A percentile compares a stretch with the other conserved stretches of the same genome.
phyloP scores from a whole-genome alignment of 2,888 invertebrate genomes.

The Metacarcinus magister region DNA sequence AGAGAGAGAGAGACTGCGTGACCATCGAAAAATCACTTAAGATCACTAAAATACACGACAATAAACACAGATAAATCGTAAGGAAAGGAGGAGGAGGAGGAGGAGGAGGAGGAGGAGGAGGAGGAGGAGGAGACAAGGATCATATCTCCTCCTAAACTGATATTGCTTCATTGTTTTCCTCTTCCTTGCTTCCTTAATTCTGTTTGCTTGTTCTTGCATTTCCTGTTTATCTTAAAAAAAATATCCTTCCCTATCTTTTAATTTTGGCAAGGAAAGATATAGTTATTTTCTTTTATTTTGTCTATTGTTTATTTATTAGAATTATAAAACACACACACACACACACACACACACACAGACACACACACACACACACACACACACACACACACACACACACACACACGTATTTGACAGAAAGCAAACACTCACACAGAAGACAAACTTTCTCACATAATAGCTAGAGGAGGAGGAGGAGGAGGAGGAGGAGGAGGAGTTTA shows the following conservation, averaged over 20 bases:
- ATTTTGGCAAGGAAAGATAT: no score
- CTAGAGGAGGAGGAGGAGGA: background rate
- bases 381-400: background rate
- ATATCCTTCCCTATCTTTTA: background rate
- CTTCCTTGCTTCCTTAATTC: background rate
- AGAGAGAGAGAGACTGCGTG: no score
- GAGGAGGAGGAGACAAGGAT: background rate
- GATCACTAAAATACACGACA: no score
- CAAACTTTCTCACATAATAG: background rate
- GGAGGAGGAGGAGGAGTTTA: no score
- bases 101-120: background rate
- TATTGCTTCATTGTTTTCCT: background rate
- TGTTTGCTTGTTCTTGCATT: background rate
- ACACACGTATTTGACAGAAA: background rate
- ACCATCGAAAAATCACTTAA: no score
- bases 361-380: background rate
- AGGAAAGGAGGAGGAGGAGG: background rate
- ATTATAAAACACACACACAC: background rate
- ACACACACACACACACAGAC: constrained; percentile 13
- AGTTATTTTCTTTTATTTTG: background rate
- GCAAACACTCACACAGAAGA: background rate
- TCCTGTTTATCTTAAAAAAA: background rate
- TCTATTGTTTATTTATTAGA: background rate
- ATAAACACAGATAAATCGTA: no score
- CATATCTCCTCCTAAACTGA: background rate